phyloP scores from a whole-genome alignment of 2,797 vertebrate genomes.

The Gallirallus australis region DNA sequence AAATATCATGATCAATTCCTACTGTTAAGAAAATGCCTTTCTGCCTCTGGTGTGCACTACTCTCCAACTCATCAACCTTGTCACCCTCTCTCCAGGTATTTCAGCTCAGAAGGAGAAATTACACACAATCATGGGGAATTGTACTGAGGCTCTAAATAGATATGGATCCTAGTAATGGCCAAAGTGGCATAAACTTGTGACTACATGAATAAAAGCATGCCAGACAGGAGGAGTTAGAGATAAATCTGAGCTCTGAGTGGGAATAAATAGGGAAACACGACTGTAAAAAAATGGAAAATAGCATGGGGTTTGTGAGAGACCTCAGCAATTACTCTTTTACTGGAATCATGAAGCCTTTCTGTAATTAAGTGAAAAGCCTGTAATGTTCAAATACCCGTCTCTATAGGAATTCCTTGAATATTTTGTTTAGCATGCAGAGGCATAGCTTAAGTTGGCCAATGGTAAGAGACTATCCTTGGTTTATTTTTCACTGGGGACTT shows the following conservation, averaged over 20 bases:
- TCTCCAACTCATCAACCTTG: not conserved
- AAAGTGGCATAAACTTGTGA: not conserved
- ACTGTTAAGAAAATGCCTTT: not conserved
- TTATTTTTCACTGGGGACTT: slow-evolving; percentile 64
- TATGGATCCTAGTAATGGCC: not conserved
- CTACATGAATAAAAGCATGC: not conserved
- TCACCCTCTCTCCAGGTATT: not conserved
- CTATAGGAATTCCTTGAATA: slow-evolving; percentile 55
- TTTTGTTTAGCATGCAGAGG: slow-evolving; percentile 47
- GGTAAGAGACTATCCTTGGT: slow-evolving; percentile 31
- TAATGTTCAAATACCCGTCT: slow-evolving; percentile 30
- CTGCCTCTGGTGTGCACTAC: not conserved
- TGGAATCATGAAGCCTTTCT: not conserved
- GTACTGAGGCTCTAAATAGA: not conserved
- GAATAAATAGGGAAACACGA: not conserved
- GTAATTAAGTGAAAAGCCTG: not conserved
- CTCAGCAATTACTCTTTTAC: not conserved
- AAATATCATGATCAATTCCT: not conserved
- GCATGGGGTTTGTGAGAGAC: not conserved
- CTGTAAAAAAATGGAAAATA: not conserved
- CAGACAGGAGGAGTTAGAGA: not conserved
- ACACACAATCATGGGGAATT: accelerated
- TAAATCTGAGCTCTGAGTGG: not conserved
- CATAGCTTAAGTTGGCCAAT: slow-evolving; percentile 33
- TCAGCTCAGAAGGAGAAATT: not conserved